phyloP scores from a whole-genome alignment of 2,888 invertebrate genomes.

The Ptychoptera contaminata region DNA sequence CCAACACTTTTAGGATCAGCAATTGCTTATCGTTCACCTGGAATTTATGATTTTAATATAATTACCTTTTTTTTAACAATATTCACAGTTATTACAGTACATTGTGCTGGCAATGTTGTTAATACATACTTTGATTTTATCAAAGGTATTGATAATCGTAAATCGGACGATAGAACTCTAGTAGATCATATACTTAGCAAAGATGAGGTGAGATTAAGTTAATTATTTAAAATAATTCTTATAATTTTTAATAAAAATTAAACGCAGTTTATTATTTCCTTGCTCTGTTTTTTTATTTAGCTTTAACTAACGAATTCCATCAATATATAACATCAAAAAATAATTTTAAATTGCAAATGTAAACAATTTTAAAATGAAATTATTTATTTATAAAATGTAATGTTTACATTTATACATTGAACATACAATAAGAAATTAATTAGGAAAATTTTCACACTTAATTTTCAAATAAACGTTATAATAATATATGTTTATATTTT shows the following conservation, averaged over 20 bases:
- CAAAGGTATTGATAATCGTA: constrained; percentile 83
- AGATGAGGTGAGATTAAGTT: constrained; percentile 35
- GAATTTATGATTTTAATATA: constrained; percentile 60
- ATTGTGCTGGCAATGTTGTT: constrained; percentile 91
- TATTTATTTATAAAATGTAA: too few relatives aligned
- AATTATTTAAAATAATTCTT: background rate
- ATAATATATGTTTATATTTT: too few relatives aligned
- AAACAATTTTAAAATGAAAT: background rate
- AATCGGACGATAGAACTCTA: constrained; percentile 84
- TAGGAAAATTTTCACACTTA: too few relatives aligned
- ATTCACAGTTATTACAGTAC: constrained; percentile 78
- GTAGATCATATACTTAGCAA: constrained; percentile 82
- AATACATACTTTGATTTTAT: constrained; percentile 93
- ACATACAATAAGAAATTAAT: too few relatives aligned
- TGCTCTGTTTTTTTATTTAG: background rate
- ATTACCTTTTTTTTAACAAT: constrained; percentile 64
- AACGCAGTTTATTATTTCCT: background rate
- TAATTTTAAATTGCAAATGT: too few relatives aligned
- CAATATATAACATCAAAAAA: too few relatives aligned
- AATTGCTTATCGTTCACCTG: constrained; percentile 69
- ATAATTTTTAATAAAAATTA: background rate
- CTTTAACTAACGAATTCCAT: background rate
- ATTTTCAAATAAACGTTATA: too few relatives aligned
- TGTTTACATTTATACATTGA: background rate
- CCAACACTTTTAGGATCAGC: constrained; percentile 83